A percentile compares a stretch with the other conserved stretches of the same genome.
Conservation (phyloP, 2,888 invertebrate species). For the Archips crataeganus region DNA sequence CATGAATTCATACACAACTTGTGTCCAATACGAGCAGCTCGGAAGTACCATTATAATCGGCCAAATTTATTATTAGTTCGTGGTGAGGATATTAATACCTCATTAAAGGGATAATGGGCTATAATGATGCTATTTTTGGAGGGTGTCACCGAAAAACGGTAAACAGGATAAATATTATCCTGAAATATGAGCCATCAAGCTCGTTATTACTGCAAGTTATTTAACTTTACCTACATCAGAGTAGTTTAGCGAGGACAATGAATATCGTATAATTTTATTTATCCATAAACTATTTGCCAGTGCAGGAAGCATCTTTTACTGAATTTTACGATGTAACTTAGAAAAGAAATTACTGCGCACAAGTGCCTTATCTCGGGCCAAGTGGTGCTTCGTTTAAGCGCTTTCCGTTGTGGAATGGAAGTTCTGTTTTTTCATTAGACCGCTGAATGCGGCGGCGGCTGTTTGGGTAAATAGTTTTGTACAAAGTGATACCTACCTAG, state of each 20-base stretch:
- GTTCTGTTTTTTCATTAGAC: conserved; percentile 44
- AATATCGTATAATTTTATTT: conserved; percentile 18
- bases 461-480: conserved; percentile 33
- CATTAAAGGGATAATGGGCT: background rate
- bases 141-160: conserved; percentile 4
- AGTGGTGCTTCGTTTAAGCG: conserved; percentile 45
- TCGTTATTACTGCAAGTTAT: background rate
- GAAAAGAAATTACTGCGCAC: conserved; percentile 42
- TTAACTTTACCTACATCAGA: background rate
- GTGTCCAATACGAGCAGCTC: background rate
- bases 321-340: conserved; percentile 44
- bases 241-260: background rate
- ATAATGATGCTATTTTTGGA: conserved; percentile 11
- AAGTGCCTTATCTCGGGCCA: conserved; percentile 41
- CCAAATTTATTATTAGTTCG: conserved; percentile 12
- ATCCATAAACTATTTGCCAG: conserved; percentile 17
- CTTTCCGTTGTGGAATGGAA: conserved; percentile 41
- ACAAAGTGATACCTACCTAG: conserved; percentile 11
- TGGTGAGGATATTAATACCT: conserved; percentile 2
- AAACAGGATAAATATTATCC: conserved; percentile 6
- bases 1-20: background rate
- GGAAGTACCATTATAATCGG: background rate
- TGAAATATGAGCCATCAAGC: conserved; percentile 6
- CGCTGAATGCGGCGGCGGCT: conserved; percentile 27
- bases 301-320: conserved; percentile 27